These are phyloP conservation scores for Chanos chanos DNA, from an alignment of 2,797 vertebrate species.

Conservation along the genomic window DNA sequence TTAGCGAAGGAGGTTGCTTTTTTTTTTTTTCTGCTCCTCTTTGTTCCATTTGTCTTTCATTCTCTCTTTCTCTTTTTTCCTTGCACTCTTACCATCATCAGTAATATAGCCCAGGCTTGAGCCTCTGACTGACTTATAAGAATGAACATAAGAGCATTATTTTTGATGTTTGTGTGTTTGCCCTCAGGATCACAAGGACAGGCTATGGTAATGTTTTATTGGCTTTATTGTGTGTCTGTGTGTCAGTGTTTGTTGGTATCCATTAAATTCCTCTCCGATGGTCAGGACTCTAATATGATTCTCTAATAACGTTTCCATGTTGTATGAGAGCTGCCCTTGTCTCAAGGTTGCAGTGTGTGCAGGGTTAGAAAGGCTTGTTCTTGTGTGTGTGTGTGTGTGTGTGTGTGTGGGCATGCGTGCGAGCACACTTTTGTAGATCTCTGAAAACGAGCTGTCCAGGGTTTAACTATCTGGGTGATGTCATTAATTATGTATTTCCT, in stretches of 20 bases:
- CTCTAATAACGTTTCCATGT: constrained; percentile 31
- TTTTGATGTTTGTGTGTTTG: background rate
- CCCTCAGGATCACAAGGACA: background rate
- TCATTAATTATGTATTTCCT: background rate
- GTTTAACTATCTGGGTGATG: background rate
- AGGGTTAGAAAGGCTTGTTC: too few species aligned
- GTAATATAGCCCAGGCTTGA: background rate
- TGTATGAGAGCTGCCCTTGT: constrained; percentile 25
- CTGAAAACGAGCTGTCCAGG: background rate
- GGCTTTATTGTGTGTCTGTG: background rate
- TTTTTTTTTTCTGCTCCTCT: background rate
- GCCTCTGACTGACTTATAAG: too few species aligned
- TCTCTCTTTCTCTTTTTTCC: constrained; percentile 1
- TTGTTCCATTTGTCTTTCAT: background rate
- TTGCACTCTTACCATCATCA: background rate
- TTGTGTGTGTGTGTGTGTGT: constrained; percentile 12
- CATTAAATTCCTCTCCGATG: too few species aligned
- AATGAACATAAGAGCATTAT: too few species aligned
- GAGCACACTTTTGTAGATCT: too few species aligned
- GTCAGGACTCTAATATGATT: constrained; percentile 10
- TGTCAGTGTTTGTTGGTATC: constrained; percentile 15
- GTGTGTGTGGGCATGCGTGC: background rate
- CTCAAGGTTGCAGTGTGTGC: constrained; percentile 15
- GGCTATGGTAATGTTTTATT: background rate
- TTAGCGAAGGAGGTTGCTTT: constrained; percentile 12